Conservation (phyloP, 2,797 vertebrate species). For the Channallabes apus region DNA sequence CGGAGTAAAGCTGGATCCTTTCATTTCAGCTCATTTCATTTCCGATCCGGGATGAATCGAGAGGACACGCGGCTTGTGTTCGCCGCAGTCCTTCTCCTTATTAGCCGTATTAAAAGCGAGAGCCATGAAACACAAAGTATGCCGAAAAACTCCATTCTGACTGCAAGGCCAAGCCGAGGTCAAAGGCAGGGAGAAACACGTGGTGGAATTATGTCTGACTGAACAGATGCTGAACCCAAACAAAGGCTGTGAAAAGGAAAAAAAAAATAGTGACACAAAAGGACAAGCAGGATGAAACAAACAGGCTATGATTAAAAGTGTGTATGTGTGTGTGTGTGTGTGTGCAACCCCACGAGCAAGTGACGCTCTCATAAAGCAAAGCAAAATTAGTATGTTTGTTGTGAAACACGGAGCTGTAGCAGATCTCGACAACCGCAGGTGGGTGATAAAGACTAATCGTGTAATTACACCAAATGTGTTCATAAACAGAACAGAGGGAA, state of each 20-base stretch:
- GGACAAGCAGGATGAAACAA: conserved; percentile 37
- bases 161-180: conserved; percentile 31
- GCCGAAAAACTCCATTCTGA: background rate
- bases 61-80: background rate
- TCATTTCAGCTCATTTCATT: conserved; percentile 33
- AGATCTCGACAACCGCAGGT: conserved; percentile 78
- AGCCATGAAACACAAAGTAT: background rate
- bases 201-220: background rate
- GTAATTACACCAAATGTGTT: conserved; percentile 84
- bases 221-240: conserved; percentile 43
- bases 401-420: conserved; percentile 70
- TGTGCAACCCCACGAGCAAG: conserved; percentile 21
- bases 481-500: conserved; percentile 79
- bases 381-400: conserved; percentile 73
- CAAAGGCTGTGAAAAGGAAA: conserved; percentile 12
- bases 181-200: conserved; percentile 22
- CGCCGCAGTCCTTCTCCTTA: conserved; percentile 15
- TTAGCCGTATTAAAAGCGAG: conserved; percentile 15
- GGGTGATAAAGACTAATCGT: conserved; percentile 83
- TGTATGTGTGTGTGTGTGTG: conserved; percentile 4
- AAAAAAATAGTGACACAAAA: conserved; percentile 31
- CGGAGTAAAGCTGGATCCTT: conserved; percentile 16
- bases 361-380: conserved; percentile 41
- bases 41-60: conserved; percentile 12
- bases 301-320: conserved; percentile 36